Evolutionary conservation across 1,140 invertebrate species (phyloP).

Genomic region (Drosophila sucinea): DNA sequence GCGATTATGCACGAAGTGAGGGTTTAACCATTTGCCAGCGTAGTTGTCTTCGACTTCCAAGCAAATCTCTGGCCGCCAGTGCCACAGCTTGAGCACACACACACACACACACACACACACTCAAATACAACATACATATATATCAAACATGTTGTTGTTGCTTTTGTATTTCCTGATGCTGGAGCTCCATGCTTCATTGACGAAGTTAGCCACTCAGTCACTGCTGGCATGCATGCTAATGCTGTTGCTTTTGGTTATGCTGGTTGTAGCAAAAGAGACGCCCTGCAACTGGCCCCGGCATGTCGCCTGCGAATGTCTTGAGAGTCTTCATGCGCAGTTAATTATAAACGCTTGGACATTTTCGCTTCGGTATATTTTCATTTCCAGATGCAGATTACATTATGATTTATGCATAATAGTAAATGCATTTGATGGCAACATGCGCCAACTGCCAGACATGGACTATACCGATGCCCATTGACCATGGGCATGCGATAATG

Average conservation of each 20-base stretch:
- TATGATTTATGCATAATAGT: conserved; percentile 83
- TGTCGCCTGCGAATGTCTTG: conserved; percentile 77
- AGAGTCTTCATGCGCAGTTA: conserved; percentile 76
- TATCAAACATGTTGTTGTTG: conserved; percentile 16
- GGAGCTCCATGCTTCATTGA: conserved; percentile 71
- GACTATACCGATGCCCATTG: conserved; percentile 15
- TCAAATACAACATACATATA: neutral
- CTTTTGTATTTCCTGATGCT: conserved; percentile 45
- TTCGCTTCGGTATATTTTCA: conserved; percentile 80
- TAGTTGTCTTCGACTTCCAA: conserved; percentile 32
- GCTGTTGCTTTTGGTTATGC: conserved; percentile 33
- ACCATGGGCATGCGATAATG: conserved; percentile 19
- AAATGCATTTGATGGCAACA: conserved; percentile 82
- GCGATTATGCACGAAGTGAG: conserved; percentile 75
- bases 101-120: neutral
- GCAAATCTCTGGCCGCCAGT: conserved; percentile 47
- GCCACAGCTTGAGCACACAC: conserved; percentile 36
- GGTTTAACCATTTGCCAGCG: conserved; percentile 66
- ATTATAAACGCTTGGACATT: conserved; percentile 83
- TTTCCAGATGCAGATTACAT: conserved; percentile 83
- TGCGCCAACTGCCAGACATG: conserved; percentile 60
- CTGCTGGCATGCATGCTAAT: conserved; percentile 37
- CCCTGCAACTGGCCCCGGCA: conserved; percentile 69
- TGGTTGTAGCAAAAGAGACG: conserved; percentile 49
- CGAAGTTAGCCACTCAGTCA: conserved; percentile 49